Conservation (phyloP, 1,140 invertebrate genomes). For the Procambarus clarkii region DNA sequence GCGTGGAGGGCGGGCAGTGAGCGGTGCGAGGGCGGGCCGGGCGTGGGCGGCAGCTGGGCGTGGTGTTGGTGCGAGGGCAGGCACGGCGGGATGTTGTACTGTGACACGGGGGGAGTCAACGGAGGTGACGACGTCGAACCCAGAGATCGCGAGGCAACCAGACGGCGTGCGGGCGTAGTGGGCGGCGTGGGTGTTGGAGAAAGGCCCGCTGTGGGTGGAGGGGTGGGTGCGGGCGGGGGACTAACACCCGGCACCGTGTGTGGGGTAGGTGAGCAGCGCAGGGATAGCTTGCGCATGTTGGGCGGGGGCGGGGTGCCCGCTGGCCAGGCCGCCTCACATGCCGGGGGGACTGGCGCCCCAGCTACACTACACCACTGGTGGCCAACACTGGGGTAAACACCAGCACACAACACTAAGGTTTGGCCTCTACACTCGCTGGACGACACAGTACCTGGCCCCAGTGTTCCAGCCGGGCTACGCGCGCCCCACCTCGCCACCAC, state of each 20-base stretch:
- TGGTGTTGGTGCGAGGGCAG: slow-evolving; percentile 72
- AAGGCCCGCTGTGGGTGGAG: slow-evolving; percentile 56
- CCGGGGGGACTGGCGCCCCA: slow-evolving; percentile 27
- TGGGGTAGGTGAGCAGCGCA: slow-evolving; percentile 68
- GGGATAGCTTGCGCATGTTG: slow-evolving; percentile 69
- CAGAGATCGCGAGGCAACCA: slow-evolving; percentile 71
- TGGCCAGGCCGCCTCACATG: slow-evolving; percentile 39
- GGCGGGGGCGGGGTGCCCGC: slow-evolving; percentile 42
- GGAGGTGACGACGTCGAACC: slow-evolving; percentile 71
- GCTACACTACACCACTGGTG: slow-evolving; percentile 19
- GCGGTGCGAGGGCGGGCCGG: slow-evolving; percentile 67
- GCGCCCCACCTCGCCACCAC: no score
- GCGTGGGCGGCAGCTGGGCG: slow-evolving; percentile 70
- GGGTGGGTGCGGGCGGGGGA: slow-evolving; percentile 52
- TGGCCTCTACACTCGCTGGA: no score
- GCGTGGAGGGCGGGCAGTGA: slow-evolving; percentile 70
- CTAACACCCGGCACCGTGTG: slow-evolving; percentile 62
- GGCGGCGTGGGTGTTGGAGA: slow-evolving; percentile 62
- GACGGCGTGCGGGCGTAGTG: slow-evolving; percentile 59
- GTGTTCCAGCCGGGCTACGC: no score
- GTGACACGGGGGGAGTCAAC: slow-evolving; percentile 63
- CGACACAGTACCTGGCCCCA: neutral
- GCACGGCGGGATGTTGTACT: slow-evolving; percentile 72
- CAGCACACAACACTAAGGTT: neutral
- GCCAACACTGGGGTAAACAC: neutral